Evolutionary conservation across 2,888 invertebrate genomes (phyloP), one percentile per base, ranked within the genome.

Genomic region (Pycnomerus fuliginosus): DNA sequence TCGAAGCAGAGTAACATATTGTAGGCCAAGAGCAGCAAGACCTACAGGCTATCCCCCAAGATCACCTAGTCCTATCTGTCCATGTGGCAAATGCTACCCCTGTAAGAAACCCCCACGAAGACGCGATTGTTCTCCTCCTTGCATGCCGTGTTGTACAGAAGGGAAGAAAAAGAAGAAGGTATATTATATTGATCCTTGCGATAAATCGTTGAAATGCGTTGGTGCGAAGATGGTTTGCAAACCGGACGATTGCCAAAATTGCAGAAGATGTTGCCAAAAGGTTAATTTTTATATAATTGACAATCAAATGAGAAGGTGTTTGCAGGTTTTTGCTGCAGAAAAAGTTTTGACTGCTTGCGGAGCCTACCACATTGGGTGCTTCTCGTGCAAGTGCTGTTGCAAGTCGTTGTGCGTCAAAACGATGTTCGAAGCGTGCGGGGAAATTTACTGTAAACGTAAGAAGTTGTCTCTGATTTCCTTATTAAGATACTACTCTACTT

Each of bases 401-500:
- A 76, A 75, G 53, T 72, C 72, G 2, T 58, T 77, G 48, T 75
- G 76, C 47, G 64, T 75, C 7, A 64, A 73, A 48, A 76, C 70
- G 24, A 71, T 74, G 37, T 73, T 71, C 42, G 76, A 76, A 49
- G 71, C 72, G 42, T 71, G 72, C 30, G 73, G 75, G 5, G 76
- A 77, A 56, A 75, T 77, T 52, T 76, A 74, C 57, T 77, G 77
- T 58, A 76, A 74, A 67, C 72, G 76, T 76, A 64, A 68, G 74
- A 65, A 37, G 12, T 23, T 23, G 25, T n/a, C n/a, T n/a, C n/a
- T n/a, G n/a, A n/a, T n/a, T n/a, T n/a, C n/a, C n/a, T n/a, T n/a
- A n/a, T n/a, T n/a, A n/a, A n/a, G n/a, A n/a, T n/a, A n/a, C n/a
- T n/a, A n/a, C n/a, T n/a, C n/a, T n/a, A n/a, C n/a, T n/a, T n/a